Base-by-base conservation (phyloP, 2,888 invertebrate species). In the Athalia circularis region DNA sequence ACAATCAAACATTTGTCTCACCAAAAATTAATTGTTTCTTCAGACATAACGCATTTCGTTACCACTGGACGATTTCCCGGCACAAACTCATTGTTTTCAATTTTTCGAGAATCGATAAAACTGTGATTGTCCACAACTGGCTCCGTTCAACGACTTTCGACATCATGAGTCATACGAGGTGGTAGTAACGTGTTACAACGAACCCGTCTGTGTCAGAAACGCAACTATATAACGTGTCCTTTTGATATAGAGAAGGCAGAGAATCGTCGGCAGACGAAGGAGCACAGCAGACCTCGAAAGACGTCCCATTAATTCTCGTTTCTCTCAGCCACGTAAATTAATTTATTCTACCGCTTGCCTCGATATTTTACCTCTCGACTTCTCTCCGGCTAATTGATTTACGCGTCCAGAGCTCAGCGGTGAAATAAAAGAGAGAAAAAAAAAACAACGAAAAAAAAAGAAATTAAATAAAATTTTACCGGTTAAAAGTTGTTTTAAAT, bases 221-320 rank as follows among this genome's bases (percentile, higher is more conserved):
- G 45, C 13, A 13, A 70, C 59, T 59, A 13, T 70, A 13, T 48
- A 43, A 45, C 6, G 54, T 70, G 57, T 70, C 54, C n/a, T 47
- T 57, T 11, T 43, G 72, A 72, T 72, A 43, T 57, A 47, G 15
- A 72, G 29, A 62, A 72, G 72, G 15, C 57, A 48, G 72, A 72
- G 72, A 72, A 59, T 72, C 45, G 59, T 43, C 57, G 70, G n/a
- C 29, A 29, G 54, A 4, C 9, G n/a, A 54, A 57, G 47, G 59
- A 59, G 62, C 54, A 54, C 54, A 68, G 43, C 59, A 59, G 47
- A 72, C 72, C 59, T 72, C 72, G 72, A 59, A 59, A 72, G 72
- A 72, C 72, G 72, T 72, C 72, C 72, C 72, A 72, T 72, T 72
- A 72, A 72, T 72, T 72, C 72, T 72, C 72, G 47, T 72, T 72